Evolutionary conservation across 2,888 invertebrate species (phyloP), one percentile per base, ranked within the genome.

Genomic region (Lycia hirtaria): DNA sequence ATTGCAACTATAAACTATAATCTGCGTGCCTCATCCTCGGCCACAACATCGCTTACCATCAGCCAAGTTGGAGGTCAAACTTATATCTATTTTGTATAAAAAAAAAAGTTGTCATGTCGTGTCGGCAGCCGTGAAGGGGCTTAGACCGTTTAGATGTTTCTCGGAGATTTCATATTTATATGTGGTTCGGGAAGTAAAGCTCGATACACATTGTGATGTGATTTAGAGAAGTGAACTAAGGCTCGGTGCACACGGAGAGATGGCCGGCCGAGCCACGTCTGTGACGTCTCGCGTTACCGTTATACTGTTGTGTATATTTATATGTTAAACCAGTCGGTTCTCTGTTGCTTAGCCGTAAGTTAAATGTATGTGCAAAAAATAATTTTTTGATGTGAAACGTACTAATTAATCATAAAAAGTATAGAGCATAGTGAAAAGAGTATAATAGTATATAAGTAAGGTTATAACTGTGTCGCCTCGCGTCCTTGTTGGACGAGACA

Each of bases 371-470:
- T 79, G 78, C 69, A 67, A 68, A 59, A 71, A 75, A 74, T 75
- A 69, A 80, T 82, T 81, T 82, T 82, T 81, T 73, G 76, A 80
- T 81, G 85, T 83, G 78, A 65, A 72, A 72, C 71, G 68, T 80
- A 81, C 79, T 82, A 81, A 81, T 76, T 52, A 72, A 68, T 71
- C 61, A 37, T 51, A 68, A 68, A 71, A 71, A 35, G 50, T 56
- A 54, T 63, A 67, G 67, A 56, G 51, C 58, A 62, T 64, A 62
- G 59, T 62, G 55, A 56, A 49, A n/a, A 47, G n/a, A 38, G 24
- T 48, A 48, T 57, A 70, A 62, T 65, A 62, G 68, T 73, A 69
- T 62, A 12, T 32, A 62, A 64, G 63, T 68, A 59, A 58, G 65
- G 50, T 47, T 45, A 61, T 55, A 50, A 52, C 38, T 38, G 47